Conservation (phyloP, 2,797 vertebrate genomes). For the Sebastes jordani region DNA sequence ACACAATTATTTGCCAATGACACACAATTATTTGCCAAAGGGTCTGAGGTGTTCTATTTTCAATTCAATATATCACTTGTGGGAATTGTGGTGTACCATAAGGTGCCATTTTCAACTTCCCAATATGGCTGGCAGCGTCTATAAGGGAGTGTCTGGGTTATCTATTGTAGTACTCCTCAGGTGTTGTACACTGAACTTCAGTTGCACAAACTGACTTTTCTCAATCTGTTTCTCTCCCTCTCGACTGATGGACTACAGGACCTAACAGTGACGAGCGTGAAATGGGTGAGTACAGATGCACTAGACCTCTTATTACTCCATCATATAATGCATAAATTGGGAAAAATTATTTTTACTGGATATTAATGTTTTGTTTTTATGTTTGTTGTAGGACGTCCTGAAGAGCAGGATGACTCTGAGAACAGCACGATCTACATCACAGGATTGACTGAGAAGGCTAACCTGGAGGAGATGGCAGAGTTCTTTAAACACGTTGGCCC, state of each 20-base stretch:
- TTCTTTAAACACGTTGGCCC: constrained; percentile 94
- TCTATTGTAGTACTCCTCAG: constrained; percentile 67
- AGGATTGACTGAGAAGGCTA: constrained; percentile 92
- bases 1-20: constrained; percentile 64
- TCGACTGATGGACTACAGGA: constrained; percentile 83
- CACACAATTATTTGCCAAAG: constrained; percentile 71
- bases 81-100: constrained; percentile 74
- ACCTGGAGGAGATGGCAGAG: constrained; percentile 92
- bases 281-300: constrained; percentile 83
- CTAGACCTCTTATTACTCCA: rapidly evolving
- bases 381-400: constrained; percentile 70
- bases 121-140: constrained; percentile 62
- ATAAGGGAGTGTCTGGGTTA: constrained; percentile 67
- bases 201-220: constrained; percentile 61
- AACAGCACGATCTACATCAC: constrained; percentile 97
- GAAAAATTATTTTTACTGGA: neutral
- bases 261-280: constrained; percentile 92
- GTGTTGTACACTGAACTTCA: constrained; percentile 33
- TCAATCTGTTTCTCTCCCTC: constrained; percentile 50
- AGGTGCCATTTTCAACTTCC: constrained; percentile 74
- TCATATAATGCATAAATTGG: neutral
- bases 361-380: neutral
- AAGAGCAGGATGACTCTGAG: constrained; percentile 93
- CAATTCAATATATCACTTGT: constrained; percentile 70
- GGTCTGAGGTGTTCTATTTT: constrained; percentile 73